These are phyloP conservation scores for Toxotes jaculatrix DNA, from an alignment of 2,113 vertebrate genomes.

Conservation along the genomic window DNA sequence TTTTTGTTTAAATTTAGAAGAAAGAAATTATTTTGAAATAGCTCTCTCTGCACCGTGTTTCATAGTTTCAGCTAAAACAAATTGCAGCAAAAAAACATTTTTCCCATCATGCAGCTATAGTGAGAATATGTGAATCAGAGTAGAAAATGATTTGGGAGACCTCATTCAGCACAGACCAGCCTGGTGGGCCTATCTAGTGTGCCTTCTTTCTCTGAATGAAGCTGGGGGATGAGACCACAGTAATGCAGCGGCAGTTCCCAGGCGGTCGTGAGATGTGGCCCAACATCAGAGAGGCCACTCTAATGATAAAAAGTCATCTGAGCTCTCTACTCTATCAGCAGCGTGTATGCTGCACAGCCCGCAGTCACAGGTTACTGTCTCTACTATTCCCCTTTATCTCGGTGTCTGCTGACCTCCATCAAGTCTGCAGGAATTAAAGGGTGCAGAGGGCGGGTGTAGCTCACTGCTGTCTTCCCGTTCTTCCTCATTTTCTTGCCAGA, in stretches of 20 bases:
- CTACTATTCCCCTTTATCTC: constrained; percentile 49
- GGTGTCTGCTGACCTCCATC: constrained; percentile 2
- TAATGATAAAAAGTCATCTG: constrained; percentile 36
- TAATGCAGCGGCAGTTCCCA: constrained; percentile 5
- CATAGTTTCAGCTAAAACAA: neutral
- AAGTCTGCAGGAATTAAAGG: constrained; percentile 39
- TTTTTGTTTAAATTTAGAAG: neutral
- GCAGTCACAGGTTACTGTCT: constrained; percentile 32
- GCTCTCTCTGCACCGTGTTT: neutral
- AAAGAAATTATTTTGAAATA: neutral
- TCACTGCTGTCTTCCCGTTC: constrained; percentile 16
- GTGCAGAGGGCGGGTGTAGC: constrained; percentile 32
- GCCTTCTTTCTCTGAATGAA: constrained; percentile 31
- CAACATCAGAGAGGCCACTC: constrained; percentile 31
- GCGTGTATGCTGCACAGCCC: constrained; percentile 36
- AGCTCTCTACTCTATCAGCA: constrained; percentile 23
- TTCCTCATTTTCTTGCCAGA: constrained; percentile 21
- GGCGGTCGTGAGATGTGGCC: constrained; percentile 24
- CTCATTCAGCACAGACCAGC: constrained; percentile 26
- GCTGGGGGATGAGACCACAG: constrained; percentile 10
- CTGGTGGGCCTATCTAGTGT: neutral
- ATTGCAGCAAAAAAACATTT: neutral
- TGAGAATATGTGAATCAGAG: constrained; percentile 5
- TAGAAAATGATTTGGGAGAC: constrained; percentile 28
- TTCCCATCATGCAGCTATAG: neutral